These are phyloP conservation scores for Trogon melanurus DNA, from an alignment of 2,113 vertebrate genomes.

Conservation along the genomic window DNA sequence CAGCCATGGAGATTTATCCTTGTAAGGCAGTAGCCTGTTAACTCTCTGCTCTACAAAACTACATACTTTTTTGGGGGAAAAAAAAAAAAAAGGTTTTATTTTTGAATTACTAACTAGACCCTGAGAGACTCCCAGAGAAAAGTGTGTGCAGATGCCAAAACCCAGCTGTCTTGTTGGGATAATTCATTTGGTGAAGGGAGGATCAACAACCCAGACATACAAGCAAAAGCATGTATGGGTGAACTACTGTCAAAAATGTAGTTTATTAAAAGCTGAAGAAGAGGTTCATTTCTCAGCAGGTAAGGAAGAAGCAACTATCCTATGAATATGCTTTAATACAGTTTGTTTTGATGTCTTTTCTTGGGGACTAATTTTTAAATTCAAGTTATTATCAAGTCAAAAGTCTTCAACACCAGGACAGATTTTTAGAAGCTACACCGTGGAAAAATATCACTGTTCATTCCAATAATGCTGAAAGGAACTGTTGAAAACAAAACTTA, in stretches of 20 bases:
- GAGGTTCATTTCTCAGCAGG: background rate
- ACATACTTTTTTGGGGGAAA: background rate
- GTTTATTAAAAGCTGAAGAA: background rate
- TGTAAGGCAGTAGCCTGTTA: background rate
- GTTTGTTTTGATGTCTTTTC: background rate
- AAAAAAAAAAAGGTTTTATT: background rate
- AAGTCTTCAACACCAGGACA: background rate
- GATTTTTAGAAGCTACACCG: background rate
- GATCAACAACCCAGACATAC: background rate
- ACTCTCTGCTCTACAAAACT: background rate
- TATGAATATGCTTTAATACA: background rate
- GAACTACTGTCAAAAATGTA: background rate
- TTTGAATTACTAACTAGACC: background rate
- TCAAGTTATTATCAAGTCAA: background rate
- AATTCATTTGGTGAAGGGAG: background rate
- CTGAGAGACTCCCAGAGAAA: background rate
- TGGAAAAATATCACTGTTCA: background rate
- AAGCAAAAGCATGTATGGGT: background rate
- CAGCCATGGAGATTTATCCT: background rate
- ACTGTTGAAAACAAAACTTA: background rate
- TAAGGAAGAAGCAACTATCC: background rate
- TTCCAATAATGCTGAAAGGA: background rate
- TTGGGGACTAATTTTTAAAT: background rate
- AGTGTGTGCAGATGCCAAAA: background rate
- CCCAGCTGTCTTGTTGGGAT: background rate